phyloP scores from a whole-genome alignment of 1,140 invertebrate species.

The Triops cancriformis region DNA sequence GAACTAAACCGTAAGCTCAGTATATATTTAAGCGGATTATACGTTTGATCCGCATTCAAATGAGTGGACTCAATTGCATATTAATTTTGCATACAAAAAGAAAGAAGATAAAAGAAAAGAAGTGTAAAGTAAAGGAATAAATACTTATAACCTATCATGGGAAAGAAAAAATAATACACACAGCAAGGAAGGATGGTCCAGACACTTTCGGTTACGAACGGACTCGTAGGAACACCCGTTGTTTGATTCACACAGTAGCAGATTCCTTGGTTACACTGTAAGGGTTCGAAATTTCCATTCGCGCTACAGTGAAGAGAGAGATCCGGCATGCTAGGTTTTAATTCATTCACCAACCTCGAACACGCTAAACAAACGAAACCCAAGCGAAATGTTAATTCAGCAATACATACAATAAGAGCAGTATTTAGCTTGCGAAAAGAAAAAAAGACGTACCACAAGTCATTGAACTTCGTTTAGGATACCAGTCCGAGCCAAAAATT shows the following conservation, averaged over 20 bases:
- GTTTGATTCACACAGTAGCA: slow-evolving; percentile 31
- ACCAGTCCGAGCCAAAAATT: slow-evolving; percentile 27
- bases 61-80: too few species aligned
- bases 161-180: not conserved
- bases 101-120: not conserved
- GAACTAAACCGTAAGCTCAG: too few species aligned
- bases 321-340: slow-evolving; percentile 4
- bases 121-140: not conserved
- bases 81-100: not conserved
- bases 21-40: too few species aligned
- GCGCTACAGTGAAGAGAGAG: slow-evolving; percentile 26
- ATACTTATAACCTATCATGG: not conserved
- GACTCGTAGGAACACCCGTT: slow-evolving; percentile 19
- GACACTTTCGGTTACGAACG: slow-evolving; percentile 1
- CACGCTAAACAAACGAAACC: slow-evolving; percentile 15
- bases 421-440: not conserved
- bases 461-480: slow-evolving; percentile 26
- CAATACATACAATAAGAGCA: not conserved
- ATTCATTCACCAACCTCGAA: slow-evolving; percentile 20
- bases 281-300: slow-evolving; percentile 32
- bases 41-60: too few species aligned
- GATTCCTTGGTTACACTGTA: slow-evolving; percentile 29
- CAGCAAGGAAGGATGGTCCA: slow-evolving; percentile 25
- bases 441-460: slow-evolving; percentile 26
- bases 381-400: not conserved